Base-by-base conservation (phyloP, 2,113 vertebrate species). In the Ammodytes dubius region DNA sequence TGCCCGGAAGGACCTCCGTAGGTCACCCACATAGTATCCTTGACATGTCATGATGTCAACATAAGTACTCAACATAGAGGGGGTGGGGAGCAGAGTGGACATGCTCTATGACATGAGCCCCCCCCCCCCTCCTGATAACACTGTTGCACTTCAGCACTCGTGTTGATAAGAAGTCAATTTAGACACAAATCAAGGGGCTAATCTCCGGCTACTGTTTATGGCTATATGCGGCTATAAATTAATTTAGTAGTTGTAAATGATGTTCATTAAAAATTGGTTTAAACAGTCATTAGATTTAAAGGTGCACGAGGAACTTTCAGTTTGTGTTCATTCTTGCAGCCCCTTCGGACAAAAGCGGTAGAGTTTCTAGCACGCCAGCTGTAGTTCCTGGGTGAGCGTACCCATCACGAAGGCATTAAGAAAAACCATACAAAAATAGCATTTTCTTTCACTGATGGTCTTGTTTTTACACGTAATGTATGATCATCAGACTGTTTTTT, bases 31-130 rank as follows among this genome's bases (percentile, higher is more conserved):
- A 64, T 79, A 13, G 19, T 60, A 80, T 83, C 77, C 50, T 79
- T 82, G 85, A 88, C 80, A 83, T 88, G 73, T 87, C 14, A 85
- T 87, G 78, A 83, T 88, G 73, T 87, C 14, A 85, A 74, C 89
- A 91, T 79, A 88, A 81, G 79, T 61, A 73, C 77, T 73, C 65
- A 72, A 53, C 82, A 69, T 45, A 63, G 43, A 57, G 27, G 49
- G 14, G 74, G 46, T n/a, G 49, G 14, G 74, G 46, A 57, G 42
- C 46, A 43, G 43, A 67, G 72, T 17, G 57, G 43, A 0, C 77
- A 47, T 57, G 65, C 65, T 77, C 47, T 79, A n/a, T 54, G 60
- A 75, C 73, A 77, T 15, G 27, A 82, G 42, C 67, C 54, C 27
- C 2, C 27, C 27, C 27, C 27, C 27, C 27, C 27, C 27, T 27